phyloP scores from a whole-genome alignment of 2,113 vertebrate genomes.

The Recurvirostra avosetta region DNA sequence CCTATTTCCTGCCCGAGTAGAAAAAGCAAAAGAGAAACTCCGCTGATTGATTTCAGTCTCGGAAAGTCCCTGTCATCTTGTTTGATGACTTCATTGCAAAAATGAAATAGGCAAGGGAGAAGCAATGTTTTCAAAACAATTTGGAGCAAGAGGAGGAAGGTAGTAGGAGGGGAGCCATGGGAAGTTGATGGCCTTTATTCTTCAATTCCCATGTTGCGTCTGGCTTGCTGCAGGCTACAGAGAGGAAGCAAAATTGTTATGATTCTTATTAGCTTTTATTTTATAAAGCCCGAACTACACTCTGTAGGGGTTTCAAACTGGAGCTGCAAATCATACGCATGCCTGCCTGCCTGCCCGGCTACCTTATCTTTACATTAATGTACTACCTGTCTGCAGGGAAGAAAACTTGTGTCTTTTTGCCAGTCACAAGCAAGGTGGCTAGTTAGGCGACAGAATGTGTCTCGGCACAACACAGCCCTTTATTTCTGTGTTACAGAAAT shows the following conservation, averaged over 20 bases:
- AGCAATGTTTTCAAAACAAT: conserved; percentile 73
- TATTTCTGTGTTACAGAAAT: background rate
- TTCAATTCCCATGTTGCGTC: conserved; percentile 63
- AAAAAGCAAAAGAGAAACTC: conserved; percentile 45
- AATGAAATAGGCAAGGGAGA: conserved; percentile 69
- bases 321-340: conserved; percentile 43
- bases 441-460: background rate
- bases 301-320: conserved; percentile 42
- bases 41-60: conserved; percentile 61
- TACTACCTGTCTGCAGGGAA: conserved; percentile 6
- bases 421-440: background rate
- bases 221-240: conserved; percentile 63
- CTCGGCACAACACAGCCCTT: background rate
- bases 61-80: conserved; percentile 70
- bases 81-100: conserved; percentile 73
- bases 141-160: conserved; percentile 63
- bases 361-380: background rate
- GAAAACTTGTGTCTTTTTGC: background rate
- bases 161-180: conserved; percentile 48
- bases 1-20: conserved; percentile 43
- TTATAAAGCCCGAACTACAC: conserved; percentile 59
- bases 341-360: conserved; percentile 30
- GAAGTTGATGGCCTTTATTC: conserved; percentile 71
- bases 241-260: conserved; percentile 67
- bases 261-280: conserved; percentile 73